Percentiles rank a stretch among this genome's conserved stretches.
phyloP scores from a whole-genome alignment of 2,113 vertebrate species.

The Neomonachus schauinslandi region DNA sequence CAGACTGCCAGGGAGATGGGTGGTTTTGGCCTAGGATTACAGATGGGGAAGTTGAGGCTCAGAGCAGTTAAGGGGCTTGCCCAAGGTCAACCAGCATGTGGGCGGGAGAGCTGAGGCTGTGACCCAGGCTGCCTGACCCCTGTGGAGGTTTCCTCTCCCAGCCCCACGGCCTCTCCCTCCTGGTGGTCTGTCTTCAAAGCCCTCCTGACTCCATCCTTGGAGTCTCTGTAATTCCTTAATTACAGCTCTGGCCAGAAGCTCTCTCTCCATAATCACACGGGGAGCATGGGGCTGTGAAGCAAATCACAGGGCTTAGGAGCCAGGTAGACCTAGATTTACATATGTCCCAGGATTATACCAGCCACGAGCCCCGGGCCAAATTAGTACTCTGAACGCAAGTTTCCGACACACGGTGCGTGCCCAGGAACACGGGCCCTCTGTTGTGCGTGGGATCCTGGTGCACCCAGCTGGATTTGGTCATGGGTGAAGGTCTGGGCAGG shows the following conservation, averaged over 20 bases:
- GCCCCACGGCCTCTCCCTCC: not conserved
- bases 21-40: not conserved
- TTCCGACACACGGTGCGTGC: fast-evolving
- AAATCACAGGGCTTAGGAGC: not conserved
- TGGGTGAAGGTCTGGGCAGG: not conserved
- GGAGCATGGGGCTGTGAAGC: not conserved
- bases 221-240: not conserved
- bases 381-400: not conserved
- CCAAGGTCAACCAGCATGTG: not conserved
- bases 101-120: not conserved
- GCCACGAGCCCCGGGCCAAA: not conserved
- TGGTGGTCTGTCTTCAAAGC: not conserved
- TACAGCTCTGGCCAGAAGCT: not conserved
- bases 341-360: fast-evolving
- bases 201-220: not conserved
- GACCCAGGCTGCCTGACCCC: not conserved
- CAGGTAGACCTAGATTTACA: not conserved
- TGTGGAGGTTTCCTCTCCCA: not conserved
- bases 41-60: not conserved
- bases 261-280: not conserved
- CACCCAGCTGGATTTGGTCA: not conserved
- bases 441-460: no score
- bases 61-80: not conserved
- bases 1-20: not conserved
- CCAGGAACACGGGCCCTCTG: not conserved